Evolutionary conservation across 64 coral and sea anemone genomes (phyloP), one percentile per base, ranked within the genome.

Genomic region (Anthopleura sola): DNA sequence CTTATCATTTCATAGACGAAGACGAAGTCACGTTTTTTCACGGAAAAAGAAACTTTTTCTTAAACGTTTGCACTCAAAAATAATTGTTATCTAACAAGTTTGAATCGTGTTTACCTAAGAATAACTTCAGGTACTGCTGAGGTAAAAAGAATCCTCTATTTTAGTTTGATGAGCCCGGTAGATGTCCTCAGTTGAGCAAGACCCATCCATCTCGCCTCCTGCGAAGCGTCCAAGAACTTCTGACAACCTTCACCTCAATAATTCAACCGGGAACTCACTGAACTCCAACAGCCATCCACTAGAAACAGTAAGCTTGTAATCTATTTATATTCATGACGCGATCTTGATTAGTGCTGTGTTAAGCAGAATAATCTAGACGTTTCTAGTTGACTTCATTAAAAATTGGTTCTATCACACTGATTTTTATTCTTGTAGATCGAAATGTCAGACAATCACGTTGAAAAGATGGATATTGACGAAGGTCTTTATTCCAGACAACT

Each of bases 401-500:
- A n/a, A n/a, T n/a, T 66, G 21, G 24, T 66, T 66, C 24, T 8
- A 21, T 28, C 0, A 24, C 21, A 4, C 53, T 39, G 37, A 21
- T 37, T 2, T 36, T 53, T 49, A 71, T 89, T 58, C 78, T 5
- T 68, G 49, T 77, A 91, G 89, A 86, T 85, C 75, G 89, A 91
- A 78, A 91, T 86, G 93, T 77, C 89, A 20, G 87, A 84, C 55
- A 83, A 77, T 81, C 78, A 55, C 46, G 84, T 77, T 49, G 94
- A 92, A 40, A 92, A 89, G 76, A 90, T 92, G 87, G 83, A 99
- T 78, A 95, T 99, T 48, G 97, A 99, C 76, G 97, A 99, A 82
- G 93, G 97, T 48, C 87, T 99, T 51, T 99, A 99, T 81, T 99
- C 97, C 1, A 86, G 97, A 53, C 97, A 99, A 84, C 76, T 99